Conservation (phyloP, 1,140 invertebrate species). For the Homalodisca vitripennis region DNA sequence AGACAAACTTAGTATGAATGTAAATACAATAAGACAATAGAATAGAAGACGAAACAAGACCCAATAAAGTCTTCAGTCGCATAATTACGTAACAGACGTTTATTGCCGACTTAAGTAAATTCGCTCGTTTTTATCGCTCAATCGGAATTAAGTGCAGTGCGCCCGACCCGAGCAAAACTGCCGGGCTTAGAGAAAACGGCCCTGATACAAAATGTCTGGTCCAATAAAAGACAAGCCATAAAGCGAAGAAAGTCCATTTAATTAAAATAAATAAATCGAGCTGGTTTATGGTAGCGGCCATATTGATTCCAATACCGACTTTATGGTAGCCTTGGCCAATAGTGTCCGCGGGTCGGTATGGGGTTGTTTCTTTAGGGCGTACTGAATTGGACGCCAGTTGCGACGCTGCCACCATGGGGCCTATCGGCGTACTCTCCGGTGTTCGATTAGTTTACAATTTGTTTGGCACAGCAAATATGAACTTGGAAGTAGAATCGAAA, state of each 20-base stretch:
- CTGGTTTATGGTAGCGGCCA: neutral
- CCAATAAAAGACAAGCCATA: conserved; percentile 13
- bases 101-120: neutral
- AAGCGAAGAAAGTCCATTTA: conserved; percentile 17
- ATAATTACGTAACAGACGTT: neutral
- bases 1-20: too few relatives aligned
- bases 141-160: neutral
- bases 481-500: neutral
- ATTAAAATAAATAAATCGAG: conserved; percentile 14
- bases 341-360: neutral
- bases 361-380: neutral
- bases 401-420: neutral
- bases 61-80: neutral
- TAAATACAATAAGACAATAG: too few relatives aligned
- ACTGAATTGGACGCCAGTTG: neutral
- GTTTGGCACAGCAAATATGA: neutral
- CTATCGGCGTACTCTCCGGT: neutral
- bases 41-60: neutral
- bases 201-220: conserved; percentile 3
- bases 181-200: neutral
- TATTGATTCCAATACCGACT: conserved; percentile 9
- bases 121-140: conserved; percentile 6
- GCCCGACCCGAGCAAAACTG: neutral
- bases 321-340: neutral
- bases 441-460: neutral